Evolutionary conservation across 2,888 invertebrate species (phyloP).

Genomic region (Dolichopus griseipennis): DNA sequence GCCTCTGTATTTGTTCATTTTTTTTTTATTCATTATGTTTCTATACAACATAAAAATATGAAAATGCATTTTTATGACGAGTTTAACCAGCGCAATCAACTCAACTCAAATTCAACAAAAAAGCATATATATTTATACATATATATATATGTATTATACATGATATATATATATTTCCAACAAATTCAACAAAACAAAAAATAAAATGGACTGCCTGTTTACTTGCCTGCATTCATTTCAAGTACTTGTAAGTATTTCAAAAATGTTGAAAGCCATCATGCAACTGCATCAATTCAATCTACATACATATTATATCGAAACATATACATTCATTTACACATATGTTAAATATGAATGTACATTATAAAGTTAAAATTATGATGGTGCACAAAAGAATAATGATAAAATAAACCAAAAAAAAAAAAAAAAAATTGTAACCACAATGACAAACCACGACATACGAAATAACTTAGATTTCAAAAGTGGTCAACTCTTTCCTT

Average conservation of each 20-base stretch:
- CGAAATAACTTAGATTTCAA: not conserved
- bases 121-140: too few species aligned
- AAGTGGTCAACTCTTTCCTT: not conserved
- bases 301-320: not conserved
- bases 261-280: conserved; percentile 6
- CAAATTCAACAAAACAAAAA: too few species aligned
- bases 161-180: too few species aligned
- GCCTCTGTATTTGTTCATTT: too few species aligned
- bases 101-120: not conserved
- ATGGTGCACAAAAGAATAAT: not conserved
- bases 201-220: too few species aligned
- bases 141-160: too few species aligned
- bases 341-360: too few species aligned
- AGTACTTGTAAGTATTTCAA: conserved; percentile 6
- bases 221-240: not conserved
- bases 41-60: not conserved
- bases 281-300: not conserved
- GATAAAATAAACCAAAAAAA: not conserved
- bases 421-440: not conserved
- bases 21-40: too few species aligned
- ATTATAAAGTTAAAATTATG: not conserved
- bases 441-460: not conserved
- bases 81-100: conserved; percentile 6
- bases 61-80: conserved; percentile 4
- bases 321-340: too few species aligned